Percentiles rank a stretch among this genome's conserved stretches.
Evolutionary conservation across 2,888 invertebrate species (phyloP).

Genomic region (Atrina japonica): DNA sequence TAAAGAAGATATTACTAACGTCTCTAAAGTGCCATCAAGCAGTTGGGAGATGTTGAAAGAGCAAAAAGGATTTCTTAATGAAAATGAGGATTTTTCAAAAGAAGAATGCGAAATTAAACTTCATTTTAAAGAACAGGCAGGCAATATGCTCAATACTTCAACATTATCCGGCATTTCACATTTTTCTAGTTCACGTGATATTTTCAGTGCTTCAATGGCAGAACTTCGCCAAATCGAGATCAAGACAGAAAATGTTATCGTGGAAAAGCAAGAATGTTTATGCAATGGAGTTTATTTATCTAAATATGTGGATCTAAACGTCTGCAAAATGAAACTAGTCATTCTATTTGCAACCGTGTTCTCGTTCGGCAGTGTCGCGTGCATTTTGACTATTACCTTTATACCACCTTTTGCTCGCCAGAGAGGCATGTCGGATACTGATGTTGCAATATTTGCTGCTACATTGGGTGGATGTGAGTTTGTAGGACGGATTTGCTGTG

Average conservation of each 20-base stretch:
- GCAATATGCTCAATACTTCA: background rate
- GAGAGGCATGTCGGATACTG: constrained; percentile 8
- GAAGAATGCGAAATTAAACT: too few relatives aligned
- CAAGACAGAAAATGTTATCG: too few relatives aligned
- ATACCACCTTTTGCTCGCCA: constrained; percentile 33
- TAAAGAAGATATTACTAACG: background rate
- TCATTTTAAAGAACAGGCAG: too few relatives aligned
- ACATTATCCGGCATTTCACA: constrained; percentile 1
- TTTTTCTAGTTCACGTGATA: background rate
- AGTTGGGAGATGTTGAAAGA: too few relatives aligned
- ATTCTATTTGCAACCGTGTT: constrained; percentile 6
- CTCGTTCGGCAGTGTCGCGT: constrained; percentile 8
- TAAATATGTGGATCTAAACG: constrained; percentile 20
- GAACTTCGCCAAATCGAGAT: background rate
- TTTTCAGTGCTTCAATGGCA: background rate
- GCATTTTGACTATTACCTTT: constrained; percentile 16
- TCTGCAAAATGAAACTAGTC: constrained; percentile 23
- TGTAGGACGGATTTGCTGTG: constrained; percentile 8
- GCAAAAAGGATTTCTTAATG: too few relatives aligned
- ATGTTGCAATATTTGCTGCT: constrained; percentile 13
- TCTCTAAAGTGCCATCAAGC: too few relatives aligned
- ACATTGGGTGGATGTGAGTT: constrained; percentile 24
- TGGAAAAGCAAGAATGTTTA: too few relatives aligned
- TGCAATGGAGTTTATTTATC: too few relatives aligned
- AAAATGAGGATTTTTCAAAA: too few relatives aligned